Percentiles rank a stretch among this genome's conserved stretches.
Conservation (phyloP, 2,888 invertebrate genomes). For the Gerris lacustris region DNA sequence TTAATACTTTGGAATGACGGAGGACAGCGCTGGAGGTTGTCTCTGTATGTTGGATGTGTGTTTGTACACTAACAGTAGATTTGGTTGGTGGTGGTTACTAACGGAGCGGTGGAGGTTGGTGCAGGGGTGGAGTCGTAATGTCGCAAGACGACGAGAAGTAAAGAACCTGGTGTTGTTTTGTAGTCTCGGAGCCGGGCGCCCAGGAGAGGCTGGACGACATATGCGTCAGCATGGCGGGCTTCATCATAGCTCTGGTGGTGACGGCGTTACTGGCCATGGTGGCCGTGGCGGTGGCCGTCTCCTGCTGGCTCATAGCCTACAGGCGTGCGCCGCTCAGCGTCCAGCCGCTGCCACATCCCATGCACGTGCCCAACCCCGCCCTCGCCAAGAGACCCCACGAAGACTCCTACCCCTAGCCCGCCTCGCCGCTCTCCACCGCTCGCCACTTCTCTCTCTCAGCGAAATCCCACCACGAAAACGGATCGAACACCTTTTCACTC, state of each 20-base stretch:
- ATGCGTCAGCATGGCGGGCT: conserved; percentile 85
- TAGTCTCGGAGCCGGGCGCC: too few species aligned
- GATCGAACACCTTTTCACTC: too few species aligned
- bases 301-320: conserved; percentile 92
- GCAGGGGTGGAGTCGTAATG: background rate
- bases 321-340: conserved; percentile 57
- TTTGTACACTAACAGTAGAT: too few species aligned
- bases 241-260: conserved; percentile 82
- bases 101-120: background rate
- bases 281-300: conserved; percentile 86
- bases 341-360: conserved; percentile 88
- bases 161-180: too few species aligned
- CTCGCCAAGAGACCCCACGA: background rate
- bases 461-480: too few species aligned
- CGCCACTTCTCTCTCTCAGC: too few species aligned
- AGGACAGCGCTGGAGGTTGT: too few species aligned
- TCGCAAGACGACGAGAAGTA: background rate
- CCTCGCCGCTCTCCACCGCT: too few species aligned
- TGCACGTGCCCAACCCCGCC: conserved; percentile 81
- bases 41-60: too few species aligned
- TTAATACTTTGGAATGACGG: too few species aligned
- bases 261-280: conserved; percentile 83
- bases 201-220: conserved; percentile 58
- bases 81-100: too few species aligned
- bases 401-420: background rate